phyloP scores from a whole-genome alignment of 2,113 vertebrate genomes.

The Syngnathus typhle region DNA sequence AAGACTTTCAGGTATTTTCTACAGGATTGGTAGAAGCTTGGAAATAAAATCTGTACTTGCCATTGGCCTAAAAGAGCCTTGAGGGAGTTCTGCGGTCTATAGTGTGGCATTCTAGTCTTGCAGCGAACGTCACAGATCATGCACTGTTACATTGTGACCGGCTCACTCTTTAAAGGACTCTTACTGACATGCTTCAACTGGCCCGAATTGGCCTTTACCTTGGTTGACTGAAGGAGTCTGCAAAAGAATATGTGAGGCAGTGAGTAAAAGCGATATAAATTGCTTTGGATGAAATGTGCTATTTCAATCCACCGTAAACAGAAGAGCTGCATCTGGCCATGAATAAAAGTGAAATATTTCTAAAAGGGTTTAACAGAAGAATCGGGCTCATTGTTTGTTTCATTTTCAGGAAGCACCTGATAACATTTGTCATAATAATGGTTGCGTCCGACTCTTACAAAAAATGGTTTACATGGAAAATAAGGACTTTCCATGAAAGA shows the following conservation, averaged over 20 bases:
- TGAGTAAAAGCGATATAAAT: neutral
- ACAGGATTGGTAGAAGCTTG: neutral
- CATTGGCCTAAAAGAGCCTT: neutral
- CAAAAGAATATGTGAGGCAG: neutral
- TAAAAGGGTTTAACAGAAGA: neutral
- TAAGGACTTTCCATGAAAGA: neutral
- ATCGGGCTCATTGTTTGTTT: neutral
- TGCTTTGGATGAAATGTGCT: neutral
- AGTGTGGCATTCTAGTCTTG: neutral
- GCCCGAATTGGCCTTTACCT: neutral
- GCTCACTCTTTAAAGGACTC: neutral
- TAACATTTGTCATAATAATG: neutral
- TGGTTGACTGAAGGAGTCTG: neutral
- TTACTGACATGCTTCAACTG: neutral
- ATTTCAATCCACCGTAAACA: neutral
- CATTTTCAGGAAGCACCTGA: conserved; percentile 3
- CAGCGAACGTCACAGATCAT: conserved; percentile 1
- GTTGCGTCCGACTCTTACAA: neutral
- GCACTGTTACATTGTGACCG: neutral
- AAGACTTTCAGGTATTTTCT: neutral
- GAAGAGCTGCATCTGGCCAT: neutral
- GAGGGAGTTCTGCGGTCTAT: neutral
- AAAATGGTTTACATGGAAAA: neutral
- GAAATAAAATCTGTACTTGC: neutral
- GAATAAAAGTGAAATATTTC: neutral